Percentiles rank a stretch among this genome's conserved stretches.
phyloP scores from a whole-genome alignment of 1,140 invertebrate species.

The Drosophila erecta region DNA sequence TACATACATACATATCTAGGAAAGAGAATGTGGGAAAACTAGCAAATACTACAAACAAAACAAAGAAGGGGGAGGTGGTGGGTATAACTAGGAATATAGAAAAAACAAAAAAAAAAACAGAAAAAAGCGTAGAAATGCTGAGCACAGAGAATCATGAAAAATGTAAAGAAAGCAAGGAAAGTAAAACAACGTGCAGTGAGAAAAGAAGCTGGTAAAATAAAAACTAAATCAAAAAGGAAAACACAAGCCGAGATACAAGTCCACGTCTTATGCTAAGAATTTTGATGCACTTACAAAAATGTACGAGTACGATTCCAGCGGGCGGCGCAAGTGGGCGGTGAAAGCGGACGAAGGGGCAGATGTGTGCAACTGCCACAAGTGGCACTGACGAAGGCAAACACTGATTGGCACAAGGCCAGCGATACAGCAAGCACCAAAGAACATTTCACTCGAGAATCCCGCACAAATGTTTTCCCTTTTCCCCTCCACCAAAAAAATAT shows the following conservation, averaged over 20 bases:
- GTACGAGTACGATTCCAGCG: slow-evolving; percentile 13
- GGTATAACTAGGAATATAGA: neutral
- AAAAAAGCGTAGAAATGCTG: slow-evolving; percentile 20
- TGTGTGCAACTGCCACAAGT: slow-evolving; percentile 66
- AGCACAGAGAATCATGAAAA: slow-evolving; percentile 58
- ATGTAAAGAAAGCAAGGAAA: slow-evolving; percentile 62
- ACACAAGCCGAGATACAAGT: slow-evolving; percentile 67
- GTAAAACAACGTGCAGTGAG: slow-evolving; percentile 23
- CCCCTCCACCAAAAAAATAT: neutral
- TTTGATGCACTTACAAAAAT: slow-evolving; percentile 74
- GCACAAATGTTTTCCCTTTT: too few relatives aligned
- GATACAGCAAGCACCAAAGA: slow-evolving; percentile 31
- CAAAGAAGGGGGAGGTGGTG: slow-evolving; percentile 16
- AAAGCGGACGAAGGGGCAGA: slow-evolving; percentile 5
- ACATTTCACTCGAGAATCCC: slow-evolving; percentile 27
- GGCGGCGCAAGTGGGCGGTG: neutral
- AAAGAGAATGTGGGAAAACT: slow-evolving; percentile 5
- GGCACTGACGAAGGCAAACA: slow-evolving; percentile 61
- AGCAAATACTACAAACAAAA: slow-evolving; percentile 17
- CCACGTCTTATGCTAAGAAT: slow-evolving; percentile 65
- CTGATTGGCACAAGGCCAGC: slow-evolving; percentile 80
- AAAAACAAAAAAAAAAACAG: neutral
- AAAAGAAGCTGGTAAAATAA: slow-evolving; percentile 17
- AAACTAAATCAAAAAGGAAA: slow-evolving; percentile 42
- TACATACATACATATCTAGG: neutral